phyloP scores from a whole-genome alignment of 2,797 vertebrate species.

The Etheostoma nigrum region DNA sequence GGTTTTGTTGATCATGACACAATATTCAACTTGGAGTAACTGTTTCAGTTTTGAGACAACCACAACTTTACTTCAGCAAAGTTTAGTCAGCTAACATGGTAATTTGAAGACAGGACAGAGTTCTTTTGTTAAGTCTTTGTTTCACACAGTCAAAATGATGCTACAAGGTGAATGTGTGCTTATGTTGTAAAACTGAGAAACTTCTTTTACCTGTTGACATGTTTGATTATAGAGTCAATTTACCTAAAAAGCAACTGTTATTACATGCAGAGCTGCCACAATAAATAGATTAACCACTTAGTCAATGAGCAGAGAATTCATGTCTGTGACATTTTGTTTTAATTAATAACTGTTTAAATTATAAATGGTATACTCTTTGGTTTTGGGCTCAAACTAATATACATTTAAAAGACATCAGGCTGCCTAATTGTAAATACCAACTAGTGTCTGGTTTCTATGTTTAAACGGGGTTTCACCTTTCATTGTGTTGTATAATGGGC shows the following conservation, averaged over 20 bases:
- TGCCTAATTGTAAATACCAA: conserved; percentile 10
- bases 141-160: background rate
- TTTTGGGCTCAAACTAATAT: background rate
- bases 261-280: background rate
- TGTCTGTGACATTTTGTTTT: background rate
- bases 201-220: no score
- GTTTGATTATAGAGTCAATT: background rate
- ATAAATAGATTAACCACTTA: background rate
- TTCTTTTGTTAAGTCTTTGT: background rate
- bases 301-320: background rate
- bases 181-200: background rate
- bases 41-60: background rate
- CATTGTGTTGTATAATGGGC: conserved; percentile 10
- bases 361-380: background rate
- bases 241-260: background rate
- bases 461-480: conserved; percentile 32
- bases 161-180: background rate
- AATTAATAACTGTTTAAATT: background rate
- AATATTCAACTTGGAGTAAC: conserved; percentile 11
- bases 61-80: conserved; percentile 1
- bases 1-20: conserved; percentile 9
- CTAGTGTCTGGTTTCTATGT: conserved; percentile 1
- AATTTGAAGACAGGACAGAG: background rate
- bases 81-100: background rate
- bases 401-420: no score